Base-by-base conservation (phyloP, 2,888 invertebrate genomes). In the Phengaris alcon region DNA sequence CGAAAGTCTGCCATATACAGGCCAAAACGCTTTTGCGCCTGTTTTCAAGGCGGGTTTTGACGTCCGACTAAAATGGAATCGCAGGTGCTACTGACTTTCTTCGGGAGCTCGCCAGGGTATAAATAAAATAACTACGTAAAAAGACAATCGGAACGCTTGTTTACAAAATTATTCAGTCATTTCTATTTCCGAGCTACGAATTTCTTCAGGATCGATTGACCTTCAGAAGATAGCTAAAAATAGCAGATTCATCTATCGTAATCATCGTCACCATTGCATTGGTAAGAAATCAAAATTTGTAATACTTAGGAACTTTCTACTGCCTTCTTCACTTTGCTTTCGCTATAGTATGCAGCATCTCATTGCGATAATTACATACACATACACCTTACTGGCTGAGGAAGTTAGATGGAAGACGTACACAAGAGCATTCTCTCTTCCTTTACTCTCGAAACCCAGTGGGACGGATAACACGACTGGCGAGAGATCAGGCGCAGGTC, bases 51-150 rank as follows among this genome's bases (percentile, higher is more conserved):
- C 70, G 70, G 70, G 4, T 54, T 3, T 52, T 9, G 22, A 72
- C 72, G 54, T 54, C 54, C 72, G 22, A 72, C 72, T 35, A 54
- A 72, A 13, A 54, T 72, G 44, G 52, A 52, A 6, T 35, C 54
- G 9, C 22, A 72, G 72, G 72, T 54, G 22, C 52, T 12, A 72
- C 72, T 72, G 72, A 35, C 54, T 72, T 72, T 72, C 72, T 70
- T 64, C 70, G 51, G 51, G 15, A 72, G 72, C 72, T 72, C 54
- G 54, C 72, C 51, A 3, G 72, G 52, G 52, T 54, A 72, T 72
- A 72, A 72, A 72, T 72, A 72, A 52, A 72, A 54, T 72, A 54
- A 72, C 72, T 72, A 72, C 72, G 52, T 52, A 72, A 72, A 72
- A 72, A 72, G 54, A 72, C 72, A 72, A 72, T 54, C 54, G 35